Evolutionary conservation across 2,797 vertebrate genomes (phyloP).

Genomic region (Scarus forsteni): DNA sequence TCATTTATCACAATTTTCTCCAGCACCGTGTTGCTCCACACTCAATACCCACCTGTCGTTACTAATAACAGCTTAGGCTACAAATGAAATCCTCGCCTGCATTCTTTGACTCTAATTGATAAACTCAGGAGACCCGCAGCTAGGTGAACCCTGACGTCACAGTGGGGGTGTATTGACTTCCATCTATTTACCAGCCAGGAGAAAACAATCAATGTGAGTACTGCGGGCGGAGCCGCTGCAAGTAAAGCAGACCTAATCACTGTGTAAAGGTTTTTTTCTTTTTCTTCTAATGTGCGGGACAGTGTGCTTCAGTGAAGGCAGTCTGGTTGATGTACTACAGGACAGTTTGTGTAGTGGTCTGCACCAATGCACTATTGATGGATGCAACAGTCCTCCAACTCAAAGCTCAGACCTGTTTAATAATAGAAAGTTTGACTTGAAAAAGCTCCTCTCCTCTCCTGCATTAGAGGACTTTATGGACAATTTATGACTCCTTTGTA

Average conservation of each 20-base stretch:
- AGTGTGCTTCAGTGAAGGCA: conserved; percentile 9
- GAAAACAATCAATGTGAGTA: conserved; percentile 73
- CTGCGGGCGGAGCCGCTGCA: conserved; percentile 39
- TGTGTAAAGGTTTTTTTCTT: conserved; percentile 39
- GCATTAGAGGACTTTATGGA: too few species aligned
- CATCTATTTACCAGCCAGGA: conserved; percentile 63
- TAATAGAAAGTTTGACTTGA: neutral
- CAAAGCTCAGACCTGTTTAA: neutral
- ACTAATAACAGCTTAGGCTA: conserved; percentile 73
- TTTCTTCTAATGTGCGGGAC: conserved; percentile 24
- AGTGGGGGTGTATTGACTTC: conserved; percentile 60
- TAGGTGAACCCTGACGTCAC: conserved; percentile 70
- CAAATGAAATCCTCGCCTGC: conserved; percentile 69
- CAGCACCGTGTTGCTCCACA: conserved; percentile 52
- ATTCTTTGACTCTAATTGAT: conserved; percentile 68
- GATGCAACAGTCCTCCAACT: conserved; percentile 20
- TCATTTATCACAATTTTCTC: conserved; percentile 82
- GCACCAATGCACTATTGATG: conserved; percentile 23
- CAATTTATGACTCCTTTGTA: too few species aligned
- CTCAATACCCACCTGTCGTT: conserved; percentile 79
- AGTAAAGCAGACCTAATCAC: conserved; percentile 64
- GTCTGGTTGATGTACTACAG: conserved; percentile 29
- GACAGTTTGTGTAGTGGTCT: conserved; percentile 18
- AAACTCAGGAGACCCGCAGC: conserved; percentile 54
- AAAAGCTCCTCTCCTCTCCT: neutral